Conservation (phyloP, 2,888 invertebrate genomes). For the Drosophila gaucha region DNA sequence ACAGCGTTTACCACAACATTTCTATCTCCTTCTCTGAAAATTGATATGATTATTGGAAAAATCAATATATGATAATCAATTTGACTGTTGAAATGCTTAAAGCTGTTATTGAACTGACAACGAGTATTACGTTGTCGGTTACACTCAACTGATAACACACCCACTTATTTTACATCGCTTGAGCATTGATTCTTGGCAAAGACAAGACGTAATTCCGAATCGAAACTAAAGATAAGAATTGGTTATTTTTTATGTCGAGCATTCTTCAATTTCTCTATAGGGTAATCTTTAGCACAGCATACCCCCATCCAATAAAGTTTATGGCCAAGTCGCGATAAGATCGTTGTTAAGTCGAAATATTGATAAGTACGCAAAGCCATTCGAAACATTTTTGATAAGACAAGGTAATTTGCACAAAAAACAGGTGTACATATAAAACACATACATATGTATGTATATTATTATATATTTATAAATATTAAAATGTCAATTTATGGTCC, state of each 20-base stretch:
- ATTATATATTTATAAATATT: not conserved
- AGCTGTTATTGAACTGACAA: too few species aligned
- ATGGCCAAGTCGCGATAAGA: conserved; percentile 32
- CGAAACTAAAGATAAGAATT: not conserved
- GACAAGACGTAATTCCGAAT: not conserved
- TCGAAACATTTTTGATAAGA: conserved; percentile 33
- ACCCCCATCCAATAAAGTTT: conserved; percentile 1
- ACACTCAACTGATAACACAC: not conserved
- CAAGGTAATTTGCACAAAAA: conserved; percentile 12
- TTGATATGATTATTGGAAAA: too few species aligned
- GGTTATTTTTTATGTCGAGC: too few species aligned
- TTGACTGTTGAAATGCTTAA: too few species aligned
- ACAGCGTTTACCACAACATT: too few species aligned
- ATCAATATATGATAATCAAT: too few species aligned
- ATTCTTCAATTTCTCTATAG: too few species aligned
- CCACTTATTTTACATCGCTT: not conserved
- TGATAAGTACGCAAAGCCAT: conserved; percentile 35
- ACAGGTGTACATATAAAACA: not conserved
- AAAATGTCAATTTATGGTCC: not conserved
- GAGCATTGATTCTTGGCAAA: too few species aligned
- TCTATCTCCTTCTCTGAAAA: too few species aligned
- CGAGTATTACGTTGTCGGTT: not conserved
- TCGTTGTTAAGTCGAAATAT: conserved; percentile 21
- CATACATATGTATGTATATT: not conserved
- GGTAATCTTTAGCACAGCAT: conserved; percentile 1